A percentile compares a stretch with the other conserved stretches of the same genome.
Conservation (phyloP, 1,140 invertebrate species). For the Chionoecetes opilio region DNA sequence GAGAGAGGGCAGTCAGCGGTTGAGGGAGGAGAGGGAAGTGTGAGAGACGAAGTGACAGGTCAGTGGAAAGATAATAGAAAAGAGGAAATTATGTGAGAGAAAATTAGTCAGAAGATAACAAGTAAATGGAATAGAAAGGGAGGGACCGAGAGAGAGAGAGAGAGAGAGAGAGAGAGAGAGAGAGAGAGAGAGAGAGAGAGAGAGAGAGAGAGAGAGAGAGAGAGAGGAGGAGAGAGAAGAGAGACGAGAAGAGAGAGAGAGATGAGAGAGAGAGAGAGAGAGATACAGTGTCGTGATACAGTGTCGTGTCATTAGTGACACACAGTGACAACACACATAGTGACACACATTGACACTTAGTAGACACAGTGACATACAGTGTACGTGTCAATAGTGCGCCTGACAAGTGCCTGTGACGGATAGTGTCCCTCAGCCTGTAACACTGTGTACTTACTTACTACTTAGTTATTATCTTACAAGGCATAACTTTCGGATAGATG, state of each 20-base stretch:
- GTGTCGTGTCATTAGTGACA: too few relatives aligned
- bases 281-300: not conserved
- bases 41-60: not conserved
- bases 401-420: too few relatives aligned
- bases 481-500: too few relatives aligned
- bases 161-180: constrained; percentile 13
- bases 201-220: constrained; percentile 32
- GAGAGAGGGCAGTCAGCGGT: not conserved
- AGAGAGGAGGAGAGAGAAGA: not conserved
- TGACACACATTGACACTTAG: too few relatives aligned
- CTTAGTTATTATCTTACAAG: too few relatives aligned
- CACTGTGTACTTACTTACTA: too few relatives aligned
- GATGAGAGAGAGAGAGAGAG: constrained; percentile 31
- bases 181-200: constrained; percentile 56
- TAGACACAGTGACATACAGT: too few relatives aligned
- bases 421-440: too few relatives aligned
- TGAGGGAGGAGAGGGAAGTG: not conserved
- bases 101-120: constrained; percentile 19
- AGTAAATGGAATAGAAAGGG: not conserved
- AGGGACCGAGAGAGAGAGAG: not conserved
- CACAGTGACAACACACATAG: too few relatives aligned
- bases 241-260: constrained; percentile 33
- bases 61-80: not conserved
- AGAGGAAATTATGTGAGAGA: constrained; percentile 18
- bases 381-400: too few relatives aligned